Evolutionary conservation across 2,888 invertebrate species (phyloP), one percentile per base, ranked within the genome.

Genomic region (Cataglyphis rosenhaueri): DNA sequence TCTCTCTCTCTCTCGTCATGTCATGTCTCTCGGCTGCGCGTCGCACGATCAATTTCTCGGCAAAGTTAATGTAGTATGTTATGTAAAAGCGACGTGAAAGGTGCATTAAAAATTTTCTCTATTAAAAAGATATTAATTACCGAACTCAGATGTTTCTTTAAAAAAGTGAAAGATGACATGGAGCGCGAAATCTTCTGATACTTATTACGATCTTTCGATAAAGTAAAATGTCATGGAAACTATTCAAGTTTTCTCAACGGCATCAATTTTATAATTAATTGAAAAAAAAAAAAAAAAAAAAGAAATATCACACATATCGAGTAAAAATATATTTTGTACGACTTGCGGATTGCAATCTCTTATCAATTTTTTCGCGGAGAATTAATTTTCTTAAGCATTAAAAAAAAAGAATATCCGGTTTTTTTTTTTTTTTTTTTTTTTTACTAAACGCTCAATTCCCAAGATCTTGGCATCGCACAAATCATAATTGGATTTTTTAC

Each of bases 261-360:
- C n/a, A 18, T 71, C 55, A 29, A 73, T 29, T 61, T 73, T 29
- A n/a, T 52, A 15, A 74, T 64, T 62, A 41, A 71, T 0, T 25
- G 6, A 59, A 4, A 70, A 18, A 70, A 59, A 6, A 57, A 65
- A 65, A 59, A 4, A 70, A 18, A 70, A 41, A 6, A 57, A 65
- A 65, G 65, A 83, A 62, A 85, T 18, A 64, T 71, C 64, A 65
- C 21, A 35, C 35, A 41, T 35, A 29, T 29, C 41, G 73, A 52
- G 62, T 64, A 29, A 68, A 82, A 55, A 55, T 48, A 68, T n/a
- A 1, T 41, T 68, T 65, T 44, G n/a, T 59, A 35, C 29, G 38
- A 74, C 52, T 6, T 21, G 44, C 44, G 41, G n/a, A 65, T 75
- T 62, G 41, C 9, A 32, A 62, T 41, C 48, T 48, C 1, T 44